A percentile compares a stretch with the other conserved stretches of the same genome.
These are phyloP conservation scores for Troides oblongomaculatus DNA, from an alignment of 2,888 invertebrate genomes.

Conservation along the genomic window DNA sequence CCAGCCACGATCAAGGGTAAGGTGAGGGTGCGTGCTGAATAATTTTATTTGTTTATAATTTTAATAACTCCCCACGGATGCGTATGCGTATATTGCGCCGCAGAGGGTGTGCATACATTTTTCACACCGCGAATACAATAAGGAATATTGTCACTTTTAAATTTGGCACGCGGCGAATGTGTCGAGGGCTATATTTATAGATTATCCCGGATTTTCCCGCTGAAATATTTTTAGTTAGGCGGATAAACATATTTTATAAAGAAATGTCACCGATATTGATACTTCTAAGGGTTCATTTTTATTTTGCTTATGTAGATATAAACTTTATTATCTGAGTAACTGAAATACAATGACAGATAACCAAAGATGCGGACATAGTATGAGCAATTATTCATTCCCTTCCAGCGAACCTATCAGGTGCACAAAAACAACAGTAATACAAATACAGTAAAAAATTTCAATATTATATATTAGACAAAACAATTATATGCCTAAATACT, in stretches of 20 bases:
- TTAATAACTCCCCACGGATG: constrained; percentile 71
- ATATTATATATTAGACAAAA: too few species aligned
- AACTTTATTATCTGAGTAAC: neutral
- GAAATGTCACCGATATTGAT: constrained; percentile 13
- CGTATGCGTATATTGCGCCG: constrained; percentile 51
- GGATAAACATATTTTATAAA: constrained; percentile 54
- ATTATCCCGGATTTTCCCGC: constrained; percentile 71
- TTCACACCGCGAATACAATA: constrained; percentile 64
- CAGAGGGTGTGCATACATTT: constrained; percentile 70
- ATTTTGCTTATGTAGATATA: neutral
- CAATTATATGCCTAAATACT: too few species aligned
- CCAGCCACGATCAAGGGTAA: constrained; percentile 52
- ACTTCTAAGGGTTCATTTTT: neutral
- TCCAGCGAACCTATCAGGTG: too few species aligned
- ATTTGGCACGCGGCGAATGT: constrained; percentile 57
- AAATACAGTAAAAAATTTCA: too few species aligned
- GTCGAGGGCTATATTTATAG: constrained; percentile 71
- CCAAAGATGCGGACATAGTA: too few species aligned
- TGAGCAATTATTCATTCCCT: too few species aligned
- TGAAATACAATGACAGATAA: neutral
- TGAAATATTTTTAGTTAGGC: constrained; percentile 61
- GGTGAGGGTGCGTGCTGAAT: constrained; percentile 60
- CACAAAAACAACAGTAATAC: too few species aligned
- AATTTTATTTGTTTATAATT: constrained; percentile 79
- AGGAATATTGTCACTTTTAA: constrained; percentile 75